Evolutionary conservation across 2,113 vertebrate species (phyloP), one percentile per base, ranked within the genome.

Genomic region (Prionailurus viverrinus): DNA sequence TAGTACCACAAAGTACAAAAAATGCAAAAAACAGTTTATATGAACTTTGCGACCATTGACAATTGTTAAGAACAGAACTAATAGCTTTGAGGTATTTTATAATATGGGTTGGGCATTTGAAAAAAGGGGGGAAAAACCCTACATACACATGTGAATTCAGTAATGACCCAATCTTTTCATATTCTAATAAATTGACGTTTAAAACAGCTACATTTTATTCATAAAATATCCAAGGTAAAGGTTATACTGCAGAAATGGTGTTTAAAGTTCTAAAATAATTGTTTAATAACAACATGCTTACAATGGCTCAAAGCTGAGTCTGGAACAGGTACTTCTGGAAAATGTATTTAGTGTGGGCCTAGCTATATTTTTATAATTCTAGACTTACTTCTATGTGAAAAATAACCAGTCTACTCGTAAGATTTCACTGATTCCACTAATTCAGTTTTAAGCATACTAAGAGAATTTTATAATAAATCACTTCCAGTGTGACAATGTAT

Each of bases 11-110:
- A 95, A 95, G 55, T 96, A 88, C 92, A 19, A 80, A 96, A 97
- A 97, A 97, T 74, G 53, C 58, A 96, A 93, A 98, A 45, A 94
- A 39, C 63, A 93, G 16, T 68, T 69, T 39, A 55, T 92, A 95
- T 39, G 91, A 97, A 97, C 19, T 39, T 89, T 90, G 19, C 86
- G 39, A 83, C 25, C 53, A 41, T 31, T 65, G 66, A 81, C 88
- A 94, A 91, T 74, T 93, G 31, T 55, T 88, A 96, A 91, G 78
- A 94, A 97, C 58, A 80, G 69, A 98, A 76, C n/a, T 74, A 73
- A 81, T 87, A 74, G 65, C 96, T 97, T 69, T 97, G 94, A 97
- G 93, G 88, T 97, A 97, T 97, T 97, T 97, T 94, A 89, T 95
- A 91, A 91, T 76, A 76, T 3, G 2, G 85, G n/a, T n/a, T 93